phyloP scores from a whole-genome alignment of 2,888 invertebrate genomes.

The Ichneumon xanthorius region DNA sequence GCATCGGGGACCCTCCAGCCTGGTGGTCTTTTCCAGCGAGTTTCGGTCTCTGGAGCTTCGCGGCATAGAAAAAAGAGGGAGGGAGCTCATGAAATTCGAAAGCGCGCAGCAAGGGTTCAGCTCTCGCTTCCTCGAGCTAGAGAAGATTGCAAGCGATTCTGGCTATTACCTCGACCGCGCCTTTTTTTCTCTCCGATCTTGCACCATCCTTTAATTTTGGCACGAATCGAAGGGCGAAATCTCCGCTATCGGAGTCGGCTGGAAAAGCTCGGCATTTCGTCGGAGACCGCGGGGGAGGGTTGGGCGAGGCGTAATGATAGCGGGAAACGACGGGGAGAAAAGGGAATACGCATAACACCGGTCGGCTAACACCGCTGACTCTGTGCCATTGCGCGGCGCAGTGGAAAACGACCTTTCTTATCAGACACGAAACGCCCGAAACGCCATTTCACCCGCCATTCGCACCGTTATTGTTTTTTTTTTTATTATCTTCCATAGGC shows the following conservation, averaged over 20 bases:
- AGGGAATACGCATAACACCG: not conserved
- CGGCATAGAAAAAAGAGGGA: not conserved
- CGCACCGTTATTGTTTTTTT: slow-evolving; percentile 1
- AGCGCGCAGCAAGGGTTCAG: not conserved
- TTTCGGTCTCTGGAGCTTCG: not conserved
- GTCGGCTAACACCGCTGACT: not conserved
- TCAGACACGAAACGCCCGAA: not conserved
- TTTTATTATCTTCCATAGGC: not conserved
- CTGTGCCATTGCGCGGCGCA: not conserved
- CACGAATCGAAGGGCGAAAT: slow-evolving; percentile 11
- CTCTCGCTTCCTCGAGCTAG: not conserved
- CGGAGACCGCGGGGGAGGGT: not conserved
- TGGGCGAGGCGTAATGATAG: not conserved
- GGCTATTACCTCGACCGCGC: not conserved
- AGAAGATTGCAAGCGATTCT: slow-evolving; percentile 17
- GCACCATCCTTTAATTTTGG: slow-evolving; percentile 13
- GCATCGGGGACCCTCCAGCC: not conserved
- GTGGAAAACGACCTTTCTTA: slow-evolving; percentile 8
- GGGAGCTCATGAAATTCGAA: slow-evolving; percentile 1
- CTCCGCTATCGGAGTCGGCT: not conserved
- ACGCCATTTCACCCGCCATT: slow-evolving; percentile 2
- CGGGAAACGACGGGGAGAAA: not conserved
- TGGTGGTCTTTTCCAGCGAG: slow-evolving; percentile 2
- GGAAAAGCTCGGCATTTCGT: not conserved
- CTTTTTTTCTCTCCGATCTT: not conserved